phyloP scores from a whole-genome alignment of 2,888 invertebrate species.

The Pseudococcus viburni region DNA sequence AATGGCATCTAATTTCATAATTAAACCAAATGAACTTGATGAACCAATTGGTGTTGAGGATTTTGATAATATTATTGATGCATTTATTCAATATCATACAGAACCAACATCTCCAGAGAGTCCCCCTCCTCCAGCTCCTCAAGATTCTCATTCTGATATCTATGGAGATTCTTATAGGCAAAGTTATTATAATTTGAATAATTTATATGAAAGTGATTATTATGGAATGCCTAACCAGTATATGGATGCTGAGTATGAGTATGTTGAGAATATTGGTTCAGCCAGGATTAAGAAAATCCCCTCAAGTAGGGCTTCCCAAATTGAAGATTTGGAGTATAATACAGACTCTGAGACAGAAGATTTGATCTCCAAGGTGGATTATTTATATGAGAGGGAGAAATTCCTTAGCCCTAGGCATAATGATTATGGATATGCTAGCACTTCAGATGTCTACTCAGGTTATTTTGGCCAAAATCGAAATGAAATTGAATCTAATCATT shows the following conservation, averaged over 20 bases:
- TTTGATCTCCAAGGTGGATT: constrained; percentile 59
- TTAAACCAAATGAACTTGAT: constrained; percentile 46
- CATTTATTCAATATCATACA: constrained; percentile 49
- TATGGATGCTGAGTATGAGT: constrained; percentile 10
- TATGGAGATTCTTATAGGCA: constrained; percentile 39
- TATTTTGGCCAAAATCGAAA: constrained; percentile 6
- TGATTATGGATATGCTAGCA: background rate
- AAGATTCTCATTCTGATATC: constrained; percentile 72
- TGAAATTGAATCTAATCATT: background rate
- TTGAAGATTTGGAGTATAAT: constrained; percentile 19
- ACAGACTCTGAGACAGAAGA: constrained; percentile 62
- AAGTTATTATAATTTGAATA: constrained; percentile 38
- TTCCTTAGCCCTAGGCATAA: background rate
- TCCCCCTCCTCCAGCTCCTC: constrained; percentile 87
- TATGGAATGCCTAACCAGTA: constrained; percentile 35
- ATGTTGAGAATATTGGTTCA: constrained; percentile 36
- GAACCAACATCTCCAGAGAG: constrained; percentile 75
- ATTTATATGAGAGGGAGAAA: constrained; percentile 57
- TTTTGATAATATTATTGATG: constrained; percentile 62
- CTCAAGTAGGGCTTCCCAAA: constrained; percentile 34
- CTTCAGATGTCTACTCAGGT: background rate
- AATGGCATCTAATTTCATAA: constrained; percentile 56
- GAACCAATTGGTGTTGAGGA: constrained; percentile 25
- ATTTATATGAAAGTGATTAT: constrained; percentile 13
- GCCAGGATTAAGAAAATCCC: constrained; percentile 37